Evolutionary conservation across 2,888 invertebrate genomes (phyloP), one percentile per base, ranked within the genome.

Genomic region (Hemicrepidius hirtus): DNA sequence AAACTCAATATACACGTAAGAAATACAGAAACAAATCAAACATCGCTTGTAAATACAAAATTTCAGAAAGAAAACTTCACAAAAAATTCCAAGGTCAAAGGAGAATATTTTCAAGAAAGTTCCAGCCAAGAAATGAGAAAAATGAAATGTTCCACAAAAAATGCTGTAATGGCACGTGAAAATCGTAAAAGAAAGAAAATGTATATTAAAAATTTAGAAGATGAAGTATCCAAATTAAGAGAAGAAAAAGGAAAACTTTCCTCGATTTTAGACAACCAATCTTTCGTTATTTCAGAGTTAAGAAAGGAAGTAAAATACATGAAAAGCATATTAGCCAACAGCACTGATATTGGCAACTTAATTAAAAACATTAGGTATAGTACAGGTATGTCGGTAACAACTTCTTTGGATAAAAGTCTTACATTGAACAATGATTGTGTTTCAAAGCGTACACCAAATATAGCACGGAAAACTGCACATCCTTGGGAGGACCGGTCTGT

Each of bases 171-270:
- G 84, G 92, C 92, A 0, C 85, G 92, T 2, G 90, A 90, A 79
- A 92, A 92, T 80, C 87, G 92, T 0, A 86, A 88, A 1, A 88
- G 87, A 50, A 92, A 92, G 79, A 92, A 92, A 80, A 87, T 88
- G 35, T 89, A 92, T 78, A 77, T 92, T 18, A 87, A 89, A 69
- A 87, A 86, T 13, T 85, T 92, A 13, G 91, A 92, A 80, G 86
- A 84, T 28, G 87, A 89, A 74, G 80, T 90, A 0, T 78, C 84
- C 0, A 80, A 84, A 10, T 84, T 88, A 32, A 87, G 87, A 46
- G 80, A 79, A 7, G 87, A 88, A 24, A 90, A 90, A 77, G 86
- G 85, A 68, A 86, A 86, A 46, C 20, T 74, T n/a, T 81, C 85
- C 0, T 85, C 86, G 65, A 84, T 87, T 0, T 80, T 91, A 0